Conservation (phyloP, 2,797 vertebrate species). For the Fistularia commersonii region DNA sequence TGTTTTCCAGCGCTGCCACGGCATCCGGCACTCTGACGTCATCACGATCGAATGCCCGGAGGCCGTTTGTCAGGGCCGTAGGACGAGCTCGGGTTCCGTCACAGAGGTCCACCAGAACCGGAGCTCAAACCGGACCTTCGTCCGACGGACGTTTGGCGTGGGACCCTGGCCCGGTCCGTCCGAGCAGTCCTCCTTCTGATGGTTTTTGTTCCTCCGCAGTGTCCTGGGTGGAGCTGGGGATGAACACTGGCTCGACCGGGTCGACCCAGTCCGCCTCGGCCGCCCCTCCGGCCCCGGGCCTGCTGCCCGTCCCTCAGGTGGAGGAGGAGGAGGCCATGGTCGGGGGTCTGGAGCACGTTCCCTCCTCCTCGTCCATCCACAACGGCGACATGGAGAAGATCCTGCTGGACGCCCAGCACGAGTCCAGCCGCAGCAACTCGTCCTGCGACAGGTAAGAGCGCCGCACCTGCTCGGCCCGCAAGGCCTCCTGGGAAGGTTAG, state of each 20-base stretch:
- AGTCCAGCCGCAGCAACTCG: conserved; percentile 96
- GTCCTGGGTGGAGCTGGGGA: conserved; percentile 96
- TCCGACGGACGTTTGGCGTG: too few relatives aligned
- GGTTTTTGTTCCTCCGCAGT: conserved; percentile 67
- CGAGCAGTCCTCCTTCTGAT: too few relatives aligned
- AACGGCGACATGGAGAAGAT: conserved; percentile 98
- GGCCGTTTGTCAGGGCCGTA: too few relatives aligned
- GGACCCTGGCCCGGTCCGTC: too few relatives aligned
- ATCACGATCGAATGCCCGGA: too few relatives aligned
- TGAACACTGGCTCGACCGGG: conserved; percentile 74
- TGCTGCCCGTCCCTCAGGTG: conserved; percentile 73
- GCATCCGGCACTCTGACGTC: too few relatives aligned
- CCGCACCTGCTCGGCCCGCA: too few relatives aligned
- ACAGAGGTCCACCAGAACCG: too few relatives aligned
- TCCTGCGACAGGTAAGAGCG: conserved; percentile 90
- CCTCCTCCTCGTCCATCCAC: conserved; percentile 96
- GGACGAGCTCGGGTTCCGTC: too few relatives aligned
- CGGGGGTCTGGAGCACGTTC: conserved; percentile 92
- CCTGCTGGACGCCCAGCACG: conserved; percentile 93
- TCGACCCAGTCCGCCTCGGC: conserved; percentile 37
- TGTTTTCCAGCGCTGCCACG: conserved; percentile 12
- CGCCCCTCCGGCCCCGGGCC: conserved; percentile 3
- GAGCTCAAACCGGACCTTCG: too few relatives aligned
- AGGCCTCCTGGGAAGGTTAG: too few relatives aligned
- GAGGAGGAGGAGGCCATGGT: conserved; percentile 80